phyloP scores from a whole-genome alignment of 2,797 vertebrate species.

The Lithobates sylvaticus region DNA sequence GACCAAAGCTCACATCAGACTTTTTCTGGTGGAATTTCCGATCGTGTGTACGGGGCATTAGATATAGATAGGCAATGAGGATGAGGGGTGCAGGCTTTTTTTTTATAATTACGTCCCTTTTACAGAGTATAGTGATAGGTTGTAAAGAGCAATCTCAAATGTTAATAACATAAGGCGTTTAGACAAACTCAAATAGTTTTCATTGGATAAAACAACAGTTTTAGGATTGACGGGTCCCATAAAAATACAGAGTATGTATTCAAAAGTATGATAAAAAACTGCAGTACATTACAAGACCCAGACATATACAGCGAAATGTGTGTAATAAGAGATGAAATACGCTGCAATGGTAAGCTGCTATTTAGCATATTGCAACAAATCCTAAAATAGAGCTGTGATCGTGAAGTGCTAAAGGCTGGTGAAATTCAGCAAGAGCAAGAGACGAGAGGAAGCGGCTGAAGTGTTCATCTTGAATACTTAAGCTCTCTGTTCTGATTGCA shows the following conservation, averaged over 20 bases:
- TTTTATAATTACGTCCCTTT: neutral
- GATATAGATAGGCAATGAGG: neutral
- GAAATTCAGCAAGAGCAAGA: slow-evolving; percentile 36
- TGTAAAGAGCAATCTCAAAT: neutral
- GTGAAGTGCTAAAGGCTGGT: slow-evolving; percentile 52
- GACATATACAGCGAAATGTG: neutral
- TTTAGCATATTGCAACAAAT: slow-evolving; percentile 52
- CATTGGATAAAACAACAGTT: neutral
- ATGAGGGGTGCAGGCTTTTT: neutral
- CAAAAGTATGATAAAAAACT: neutral
- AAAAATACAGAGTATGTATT: neutral
- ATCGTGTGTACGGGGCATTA: too few species aligned
- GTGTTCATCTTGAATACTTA: slow-evolving; percentile 36
- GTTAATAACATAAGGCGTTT: neutral
- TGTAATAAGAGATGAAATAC: slow-evolving; percentile 19
- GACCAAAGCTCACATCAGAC: too few species aligned
- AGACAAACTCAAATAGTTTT: neutral
- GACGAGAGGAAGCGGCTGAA: slow-evolving; percentile 35
- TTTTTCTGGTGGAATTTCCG: too few species aligned
- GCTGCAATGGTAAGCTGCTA: slow-evolving; percentile 15
- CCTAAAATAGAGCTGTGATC: slow-evolving; percentile 61
- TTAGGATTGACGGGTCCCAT: too few species aligned
- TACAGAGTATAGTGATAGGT: neutral
- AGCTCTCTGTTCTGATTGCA: slow-evolving; percentile 34
- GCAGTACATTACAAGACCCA: neutral